phyloP scores from a whole-genome alignment of 2,888 invertebrate species.

The Ophion costatus region DNA sequence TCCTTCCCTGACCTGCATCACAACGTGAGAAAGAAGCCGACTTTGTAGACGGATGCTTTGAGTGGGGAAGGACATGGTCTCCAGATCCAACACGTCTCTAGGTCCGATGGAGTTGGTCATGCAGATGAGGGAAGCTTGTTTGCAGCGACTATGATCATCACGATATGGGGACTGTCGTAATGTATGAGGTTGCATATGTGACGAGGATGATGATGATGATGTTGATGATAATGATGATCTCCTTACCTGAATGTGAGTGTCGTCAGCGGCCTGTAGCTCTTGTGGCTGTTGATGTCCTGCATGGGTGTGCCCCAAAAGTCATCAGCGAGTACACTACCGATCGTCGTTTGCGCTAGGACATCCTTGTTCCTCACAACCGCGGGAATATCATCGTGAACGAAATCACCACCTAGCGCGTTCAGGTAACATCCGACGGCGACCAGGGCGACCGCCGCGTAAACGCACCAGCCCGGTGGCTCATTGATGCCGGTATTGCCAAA shows the following conservation, averaged over 20 bases:
- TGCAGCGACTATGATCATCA: no score
- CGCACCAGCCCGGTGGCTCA: constrained; percentile 85
- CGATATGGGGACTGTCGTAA: neutral
- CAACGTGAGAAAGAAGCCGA: no score
- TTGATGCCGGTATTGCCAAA: constrained; percentile 55
- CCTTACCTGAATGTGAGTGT: constrained; percentile 93
- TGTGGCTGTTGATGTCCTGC: constrained; percentile 92
- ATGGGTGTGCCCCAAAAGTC: constrained; percentile 97
- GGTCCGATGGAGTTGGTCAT: no score
- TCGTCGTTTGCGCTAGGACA: constrained; percentile 88
- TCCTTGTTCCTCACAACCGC: constrained; percentile 93
- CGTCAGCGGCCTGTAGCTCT: constrained; percentile 94
- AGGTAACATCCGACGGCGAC: constrained; percentile 89
- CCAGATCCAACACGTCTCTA: no score
- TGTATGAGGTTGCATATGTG: neutral
- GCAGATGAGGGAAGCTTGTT: no score
- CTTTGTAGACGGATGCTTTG: no score
- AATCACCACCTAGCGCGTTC: constrained; percentile 91
- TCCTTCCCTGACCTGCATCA: constrained; percentile 38
- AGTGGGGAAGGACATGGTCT: no score
- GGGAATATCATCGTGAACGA: constrained; percentile 95
- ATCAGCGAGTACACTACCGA: constrained; percentile 88
- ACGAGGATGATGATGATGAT: neutral
- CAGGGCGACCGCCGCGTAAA: constrained; percentile 87
- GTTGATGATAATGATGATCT: neutral